Conservation (phyloP, 2,797 vertebrate species). For the Pipistrellus nathusii region DNA sequence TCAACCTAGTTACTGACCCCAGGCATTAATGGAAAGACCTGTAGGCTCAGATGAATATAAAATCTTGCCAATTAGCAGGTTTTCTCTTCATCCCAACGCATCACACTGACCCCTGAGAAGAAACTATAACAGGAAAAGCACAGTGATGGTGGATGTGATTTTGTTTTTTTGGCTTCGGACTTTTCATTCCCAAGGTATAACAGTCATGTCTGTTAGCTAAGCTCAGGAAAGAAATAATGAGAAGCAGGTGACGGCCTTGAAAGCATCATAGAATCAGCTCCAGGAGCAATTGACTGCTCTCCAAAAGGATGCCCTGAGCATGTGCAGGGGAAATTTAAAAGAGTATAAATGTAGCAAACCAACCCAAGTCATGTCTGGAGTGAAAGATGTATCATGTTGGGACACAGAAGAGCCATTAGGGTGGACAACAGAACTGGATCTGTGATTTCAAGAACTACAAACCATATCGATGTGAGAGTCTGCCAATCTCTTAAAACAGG, state of each 20-base stretch:
- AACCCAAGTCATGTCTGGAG: slow-evolving; percentile 59
- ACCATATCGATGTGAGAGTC: background rate
- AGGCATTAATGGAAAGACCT: background rate
- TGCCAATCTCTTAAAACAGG: background rate
- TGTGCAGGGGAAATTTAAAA: slow-evolving; percentile 72
- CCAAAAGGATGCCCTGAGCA: slow-evolving; percentile 69
- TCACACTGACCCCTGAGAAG: background rate
- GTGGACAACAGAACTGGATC: background rate
- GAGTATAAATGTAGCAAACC: slow-evolving; percentile 57
- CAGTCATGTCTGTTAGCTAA: slow-evolving; percentile 65
- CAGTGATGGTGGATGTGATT: slow-evolving; percentile 4
- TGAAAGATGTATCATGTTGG: background rate
- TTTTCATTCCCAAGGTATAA: slow-evolving; percentile 70
- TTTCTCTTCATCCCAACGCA: slow-evolving; percentile 44
- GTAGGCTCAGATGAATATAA: background rate
- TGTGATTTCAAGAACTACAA: slow-evolving; percentile 40
- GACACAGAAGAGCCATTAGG: background rate
- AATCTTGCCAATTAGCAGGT: background rate
- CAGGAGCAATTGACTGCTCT: slow-evolving; percentile 68
- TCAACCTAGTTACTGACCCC: background rate
- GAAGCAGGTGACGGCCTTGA: slow-evolving; percentile 78
- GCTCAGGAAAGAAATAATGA: slow-evolving; percentile 73
- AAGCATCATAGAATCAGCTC: slow-evolving; percentile 62
- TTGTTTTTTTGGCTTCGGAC: slow-evolving; percentile 61
- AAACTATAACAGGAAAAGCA: slow-evolving; percentile 13